Conservation (phyloP, 2,888 invertebrate genomes). For the Pristionchus mayeri region DNA sequence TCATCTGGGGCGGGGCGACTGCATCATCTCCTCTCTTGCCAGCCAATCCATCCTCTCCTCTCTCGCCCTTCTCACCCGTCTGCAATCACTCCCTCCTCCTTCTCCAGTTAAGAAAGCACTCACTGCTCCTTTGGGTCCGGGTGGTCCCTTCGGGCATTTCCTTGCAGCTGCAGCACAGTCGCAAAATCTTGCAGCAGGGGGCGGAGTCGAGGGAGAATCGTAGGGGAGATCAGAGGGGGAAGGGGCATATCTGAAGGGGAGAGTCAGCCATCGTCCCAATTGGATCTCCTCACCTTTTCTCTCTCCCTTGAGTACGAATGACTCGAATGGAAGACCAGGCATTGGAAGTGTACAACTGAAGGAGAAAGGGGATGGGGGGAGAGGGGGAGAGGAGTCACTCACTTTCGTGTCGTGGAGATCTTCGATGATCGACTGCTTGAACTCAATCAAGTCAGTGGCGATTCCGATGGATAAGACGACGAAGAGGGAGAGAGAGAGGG, state of each 20-base stretch:
- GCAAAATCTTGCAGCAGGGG: neutral
- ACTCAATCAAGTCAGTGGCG: constrained; percentile 17
- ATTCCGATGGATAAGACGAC: neutral
- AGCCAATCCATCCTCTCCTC: constrained; percentile 27
- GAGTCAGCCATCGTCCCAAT: neutral
- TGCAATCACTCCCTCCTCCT: neutral
- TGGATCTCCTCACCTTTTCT: neutral
- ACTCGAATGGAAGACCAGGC: neutral
- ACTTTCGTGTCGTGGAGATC: constrained; percentile 6
- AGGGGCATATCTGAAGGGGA: neutral
- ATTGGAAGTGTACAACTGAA: neutral
- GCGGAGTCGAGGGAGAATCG: neutral
- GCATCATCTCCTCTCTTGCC: constrained; percentile 28
- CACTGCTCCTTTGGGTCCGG: constrained; percentile 30
- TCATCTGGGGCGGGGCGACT: neutral
- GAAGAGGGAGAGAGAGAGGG: constrained; percentile 2
- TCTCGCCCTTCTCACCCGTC: constrained; percentile 28
- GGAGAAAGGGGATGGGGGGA: neutral
- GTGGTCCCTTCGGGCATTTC: constrained; percentile 27
- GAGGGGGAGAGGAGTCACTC: neutral
- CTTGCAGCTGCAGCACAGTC: constrained; percentile 25
- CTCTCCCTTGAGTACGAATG: neutral
- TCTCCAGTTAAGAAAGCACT: neutral
- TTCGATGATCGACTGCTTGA: constrained; percentile 11
- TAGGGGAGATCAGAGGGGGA: neutral